These are phyloP conservation scores for Microplitis manilae DNA, from an alignment of 2,888 invertebrate species.

Conservation along the genomic window DNA sequence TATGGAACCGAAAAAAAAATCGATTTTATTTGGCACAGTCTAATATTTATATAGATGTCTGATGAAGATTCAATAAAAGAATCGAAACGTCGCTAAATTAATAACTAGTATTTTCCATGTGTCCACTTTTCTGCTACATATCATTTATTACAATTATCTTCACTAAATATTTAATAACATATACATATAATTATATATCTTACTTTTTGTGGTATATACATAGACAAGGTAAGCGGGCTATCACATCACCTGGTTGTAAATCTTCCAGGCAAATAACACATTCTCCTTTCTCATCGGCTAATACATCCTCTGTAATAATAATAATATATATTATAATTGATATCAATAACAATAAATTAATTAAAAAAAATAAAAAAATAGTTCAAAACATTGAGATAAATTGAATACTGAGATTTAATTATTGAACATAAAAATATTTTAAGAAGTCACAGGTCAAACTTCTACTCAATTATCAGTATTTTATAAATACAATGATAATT, in stretches of 20 bases:
- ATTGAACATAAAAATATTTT: background rate
- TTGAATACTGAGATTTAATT: background rate
- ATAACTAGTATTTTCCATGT: too few relatives aligned
- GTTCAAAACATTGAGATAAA: background rate
- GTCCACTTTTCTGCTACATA: background rate
- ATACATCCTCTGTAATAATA: slow-evolving; percentile 90
- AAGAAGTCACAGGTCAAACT: background rate
- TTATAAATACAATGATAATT: background rate
- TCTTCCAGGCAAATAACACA: slow-evolving; percentile 99
- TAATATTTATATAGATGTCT: too few relatives aligned
- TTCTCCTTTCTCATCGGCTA: slow-evolving; percentile 97
- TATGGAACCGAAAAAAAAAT: too few relatives aligned
- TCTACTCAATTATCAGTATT: background rate
- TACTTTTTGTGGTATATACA: slow-evolving; percentile 99
- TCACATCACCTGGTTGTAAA: slow-evolving; percentile 93
- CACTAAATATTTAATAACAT: slow-evolving; percentile 10
- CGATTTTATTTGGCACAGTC: too few relatives aligned
- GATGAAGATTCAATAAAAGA: background rate
- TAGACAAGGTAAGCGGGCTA: slow-evolving; percentile 98
- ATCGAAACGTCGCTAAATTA: too few relatives aligned
- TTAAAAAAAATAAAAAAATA: background rate
- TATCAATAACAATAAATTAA: background rate
- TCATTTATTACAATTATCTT: slow-evolving; percentile 3
- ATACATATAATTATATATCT: slow-evolving; percentile 56
- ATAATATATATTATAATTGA: slow-evolving; percentile 15